These are phyloP conservation scores for Clarias laeviceps DNA, from an alignment of 2,797 vertebrate species.

Conservation along the genomic window DNA sequence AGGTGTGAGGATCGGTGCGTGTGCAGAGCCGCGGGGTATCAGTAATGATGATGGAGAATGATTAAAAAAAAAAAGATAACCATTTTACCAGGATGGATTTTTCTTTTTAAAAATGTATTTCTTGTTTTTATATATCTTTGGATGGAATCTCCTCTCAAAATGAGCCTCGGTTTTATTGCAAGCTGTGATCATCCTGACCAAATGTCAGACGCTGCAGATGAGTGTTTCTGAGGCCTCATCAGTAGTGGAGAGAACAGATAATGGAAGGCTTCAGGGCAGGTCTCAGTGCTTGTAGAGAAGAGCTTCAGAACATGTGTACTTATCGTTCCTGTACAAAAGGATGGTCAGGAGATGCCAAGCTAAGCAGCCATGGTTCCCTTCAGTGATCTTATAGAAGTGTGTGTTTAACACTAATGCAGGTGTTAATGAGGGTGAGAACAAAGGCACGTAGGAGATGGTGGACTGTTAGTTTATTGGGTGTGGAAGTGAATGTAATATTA, in stretches of 20 bases:
- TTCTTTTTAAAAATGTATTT: too few relatives aligned
- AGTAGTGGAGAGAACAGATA: background rate
- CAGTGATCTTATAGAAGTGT: background rate
- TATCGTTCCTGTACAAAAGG: background rate
- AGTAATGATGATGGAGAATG: background rate
- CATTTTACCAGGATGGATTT: background rate
- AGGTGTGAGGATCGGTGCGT: too few relatives aligned
- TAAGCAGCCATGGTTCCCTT: background rate
- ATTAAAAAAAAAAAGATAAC: background rate
- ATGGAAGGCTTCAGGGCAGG: background rate
- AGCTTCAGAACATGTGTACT: background rate
- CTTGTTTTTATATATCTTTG: background rate
- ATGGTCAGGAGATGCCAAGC: background rate
- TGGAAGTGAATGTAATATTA: background rate
- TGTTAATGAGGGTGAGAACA: background rate
- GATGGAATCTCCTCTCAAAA: background rate
- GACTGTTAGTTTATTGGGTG: background rate
- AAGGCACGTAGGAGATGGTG: background rate
- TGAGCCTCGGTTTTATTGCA: constrained; percentile 26
- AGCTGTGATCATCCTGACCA: constrained; percentile 35
- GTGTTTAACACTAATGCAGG: background rate
- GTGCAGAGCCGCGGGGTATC: background rate
- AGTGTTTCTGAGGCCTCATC: background rate
- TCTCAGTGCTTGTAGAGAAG: background rate
- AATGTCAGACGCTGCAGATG: constrained; percentile 23